Percentiles rank a stretch among this genome's conserved stretches.
Evolutionary conservation across 37 sponge, comb jelly and placozoan genomes (phyloP).

Genomic region (Trichoplax adhaerens): DNA sequence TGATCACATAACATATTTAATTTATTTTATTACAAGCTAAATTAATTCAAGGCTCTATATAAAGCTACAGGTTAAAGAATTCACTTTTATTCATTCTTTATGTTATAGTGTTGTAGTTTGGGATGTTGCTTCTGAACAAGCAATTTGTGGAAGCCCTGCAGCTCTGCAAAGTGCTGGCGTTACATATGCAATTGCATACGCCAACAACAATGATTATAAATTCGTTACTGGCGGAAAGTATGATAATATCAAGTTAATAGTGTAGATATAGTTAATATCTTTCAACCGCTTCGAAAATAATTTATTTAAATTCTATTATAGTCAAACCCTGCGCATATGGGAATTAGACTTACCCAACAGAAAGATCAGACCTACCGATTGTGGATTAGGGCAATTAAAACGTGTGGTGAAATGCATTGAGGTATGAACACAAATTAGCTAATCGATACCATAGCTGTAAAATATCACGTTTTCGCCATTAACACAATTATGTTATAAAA

Average conservation of each 20-base stretch:
- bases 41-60: neutral
- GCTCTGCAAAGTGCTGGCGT: slow-evolving; percentile 80
- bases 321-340: slow-evolving; percentile 87
- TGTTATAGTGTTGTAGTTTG: slow-evolving; percentile 75
- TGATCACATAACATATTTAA: neutral
- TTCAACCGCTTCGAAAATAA: no score
- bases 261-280: no score
- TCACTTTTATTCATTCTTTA: neutral
- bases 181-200: slow-evolving; percentile 53
- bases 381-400: slow-evolving; percentile 83
- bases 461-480: neutral
- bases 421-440: neutral
- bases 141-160: slow-evolving; percentile 83
- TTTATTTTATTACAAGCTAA: neutral
- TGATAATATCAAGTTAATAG: slow-evolving; percentile 7
- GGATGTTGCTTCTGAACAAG: slow-evolving; percentile 66
- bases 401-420: slow-evolving; percentile 71
- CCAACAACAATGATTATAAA: slow-evolving; percentile 45
- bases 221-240: slow-evolving; percentile 95
- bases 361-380: slow-evolving; percentile 86
- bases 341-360: slow-evolving; percentile 53
- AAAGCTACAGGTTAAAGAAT: neutral
- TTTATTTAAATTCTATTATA: slow-evolving; percentile 2
- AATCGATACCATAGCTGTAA: neutral
- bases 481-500: neutral